Evolutionary conservation across 2,797 vertebrate genomes (phyloP).

Genomic region (Prionace glauca): DNA sequence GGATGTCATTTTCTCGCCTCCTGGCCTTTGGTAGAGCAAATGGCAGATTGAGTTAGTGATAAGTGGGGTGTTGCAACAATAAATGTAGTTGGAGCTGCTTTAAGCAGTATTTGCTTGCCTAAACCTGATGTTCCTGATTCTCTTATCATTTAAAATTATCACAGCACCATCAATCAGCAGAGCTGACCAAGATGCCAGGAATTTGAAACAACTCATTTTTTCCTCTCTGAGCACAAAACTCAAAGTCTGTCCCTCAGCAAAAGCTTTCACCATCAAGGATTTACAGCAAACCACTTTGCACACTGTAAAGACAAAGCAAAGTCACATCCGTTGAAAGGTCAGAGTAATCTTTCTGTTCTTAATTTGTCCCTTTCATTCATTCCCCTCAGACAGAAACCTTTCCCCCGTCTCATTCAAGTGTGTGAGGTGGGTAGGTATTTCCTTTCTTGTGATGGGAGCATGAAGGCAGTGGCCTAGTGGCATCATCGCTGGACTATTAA

Average conservation of each 20-base stretch:
- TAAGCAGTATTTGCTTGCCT: neutral
- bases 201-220: neutral
- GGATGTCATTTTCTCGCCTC: neutral
- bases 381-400: neutral
- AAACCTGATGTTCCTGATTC: neutral
- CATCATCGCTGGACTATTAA: no score
- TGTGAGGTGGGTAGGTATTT: neutral
- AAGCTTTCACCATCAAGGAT: neutral
- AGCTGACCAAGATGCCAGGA: neutral
- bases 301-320: neutral
- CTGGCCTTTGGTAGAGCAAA: neutral
- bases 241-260: neutral
- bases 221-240: neutral
- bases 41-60: neutral
- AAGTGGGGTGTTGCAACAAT: neutral
- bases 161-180: neutral
- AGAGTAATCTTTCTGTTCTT: neutral
- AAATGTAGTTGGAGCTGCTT: neutral
- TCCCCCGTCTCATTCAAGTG: neutral
- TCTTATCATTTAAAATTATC: neutral
- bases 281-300: neutral
- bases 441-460: neutral
- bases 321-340: neutral
- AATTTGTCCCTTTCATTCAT: neutral
- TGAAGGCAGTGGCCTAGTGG: no score